Evolutionary conservation across 2,113 vertebrate species (phyloP), one percentile per base, ranked within the genome.

Genomic region (Xenus cinereus): DNA sequence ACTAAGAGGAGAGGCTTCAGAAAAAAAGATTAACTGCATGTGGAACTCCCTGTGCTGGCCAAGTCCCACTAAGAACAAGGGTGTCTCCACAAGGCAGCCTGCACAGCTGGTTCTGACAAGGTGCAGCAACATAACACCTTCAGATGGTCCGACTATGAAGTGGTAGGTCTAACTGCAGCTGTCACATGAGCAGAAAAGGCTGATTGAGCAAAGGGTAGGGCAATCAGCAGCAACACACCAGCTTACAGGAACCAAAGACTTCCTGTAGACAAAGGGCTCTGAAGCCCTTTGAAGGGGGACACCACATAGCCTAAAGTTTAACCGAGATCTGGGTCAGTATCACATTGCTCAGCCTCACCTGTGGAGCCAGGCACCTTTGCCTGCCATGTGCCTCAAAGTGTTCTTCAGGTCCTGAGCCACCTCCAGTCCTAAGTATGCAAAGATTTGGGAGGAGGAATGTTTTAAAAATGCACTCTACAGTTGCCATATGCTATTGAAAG

Each of bases 401-500:
- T 18, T 41, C 23, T 46, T 64, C 56, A 64, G 19, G 7, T 91
- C n/a, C 71, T 30, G 4, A 77, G 32, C 16, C 43, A 67, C 11
- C 14, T 69, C 54, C 22, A 63, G 45, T 24, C 8, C 3, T 53
- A 76, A 73, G 8, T 20, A 62, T 23, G 26, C 30, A 91, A 94
- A 69, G 11, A 12, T 28, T 54, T 74, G 16, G 7, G 22, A 30
- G 8, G 18, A 7, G 1, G 1, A 21, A 32, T 20, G 53, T 71
- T 93, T 94, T 75, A 68, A 57, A 68, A 95, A 82, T 37, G 8
- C 63, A 43, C 33, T 91, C 69, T 59, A 27, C 5, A 4, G 41
- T 32, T 67, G 28, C 46, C 81, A 86, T 89, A 73, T 94, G 79
- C 67, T 89, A 90, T 37, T 39, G 41, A 80, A 76, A 50, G 39